A percentile compares a stretch with the other conserved stretches of the same genome.
phyloP scores from a whole-genome alignment of 2,888 invertebrate genomes.

The Drosophila anomalipes region DNA sequence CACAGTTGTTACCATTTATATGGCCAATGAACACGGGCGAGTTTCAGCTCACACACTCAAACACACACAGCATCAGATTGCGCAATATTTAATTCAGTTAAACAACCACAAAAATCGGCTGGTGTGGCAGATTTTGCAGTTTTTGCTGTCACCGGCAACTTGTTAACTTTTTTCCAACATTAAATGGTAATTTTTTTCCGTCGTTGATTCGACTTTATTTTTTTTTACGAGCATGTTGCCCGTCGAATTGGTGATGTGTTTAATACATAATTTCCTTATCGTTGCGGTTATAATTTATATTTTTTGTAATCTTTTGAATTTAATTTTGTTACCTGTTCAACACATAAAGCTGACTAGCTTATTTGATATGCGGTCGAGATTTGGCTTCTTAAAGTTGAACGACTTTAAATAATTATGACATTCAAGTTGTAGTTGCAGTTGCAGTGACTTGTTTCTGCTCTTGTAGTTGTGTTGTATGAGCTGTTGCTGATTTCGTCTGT shows the following conservation, averaged over 20 bases:
- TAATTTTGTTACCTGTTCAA: slow-evolving; percentile 11
- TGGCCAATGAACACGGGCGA: slow-evolving; percentile 75
- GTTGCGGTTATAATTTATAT: slow-evolving; percentile 40
- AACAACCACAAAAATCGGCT: slow-evolving; percentile 70
- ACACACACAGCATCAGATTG: slow-evolving; percentile 48
- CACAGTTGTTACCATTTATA: slow-evolving; percentile 78
- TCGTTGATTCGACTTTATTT: slow-evolving; percentile 41
- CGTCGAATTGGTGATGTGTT: slow-evolving; percentile 73
- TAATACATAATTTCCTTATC: slow-evolving; percentile 81
- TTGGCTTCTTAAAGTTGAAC: slow-evolving; percentile 74
- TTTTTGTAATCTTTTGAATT: slow-evolving; percentile 16
- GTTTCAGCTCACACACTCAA: slow-evolving; percentile 43
- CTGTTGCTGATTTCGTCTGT: slow-evolving; percentile 18
- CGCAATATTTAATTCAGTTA: slow-evolving; percentile 79
- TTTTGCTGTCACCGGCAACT: slow-evolving; percentile 59
- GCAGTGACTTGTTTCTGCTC: slow-evolving; percentile 1
- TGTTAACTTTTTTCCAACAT: slow-evolving; percentile 73
- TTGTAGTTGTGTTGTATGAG: slow-evolving; percentile 4
- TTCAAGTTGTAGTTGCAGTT: slow-evolving; percentile 47
- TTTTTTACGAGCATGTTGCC: slow-evolving; percentile 47
- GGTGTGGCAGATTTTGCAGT: slow-evolving; percentile 61
- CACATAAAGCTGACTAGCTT: slow-evolving; percentile 20
- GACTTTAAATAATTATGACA: slow-evolving; percentile 75
- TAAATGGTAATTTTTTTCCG: slow-evolving; percentile 73
- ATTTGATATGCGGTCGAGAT: slow-evolving; percentile 61